Conservation (phyloP, 2,797 vertebrate genomes). For the Streptopelia turtur region DNA sequence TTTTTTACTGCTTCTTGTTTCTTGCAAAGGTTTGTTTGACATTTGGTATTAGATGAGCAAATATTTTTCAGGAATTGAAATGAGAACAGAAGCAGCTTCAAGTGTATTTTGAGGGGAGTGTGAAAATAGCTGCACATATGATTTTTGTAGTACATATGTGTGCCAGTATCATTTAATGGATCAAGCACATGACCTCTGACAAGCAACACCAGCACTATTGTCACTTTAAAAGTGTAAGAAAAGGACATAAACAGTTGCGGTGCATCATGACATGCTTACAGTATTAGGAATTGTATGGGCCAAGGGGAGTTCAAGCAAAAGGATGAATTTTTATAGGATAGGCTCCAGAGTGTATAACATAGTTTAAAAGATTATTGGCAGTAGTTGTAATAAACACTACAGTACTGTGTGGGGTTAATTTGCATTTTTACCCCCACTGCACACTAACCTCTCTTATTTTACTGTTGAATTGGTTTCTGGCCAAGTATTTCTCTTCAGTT, state of each 20-base stretch:
- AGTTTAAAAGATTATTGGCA: not conserved
- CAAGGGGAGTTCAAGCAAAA: not conserved
- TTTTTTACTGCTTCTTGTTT: not conserved
- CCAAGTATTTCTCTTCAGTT: conserved; percentile 29
- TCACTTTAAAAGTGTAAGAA: not conserved
- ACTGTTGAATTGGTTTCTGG: conserved; percentile 5
- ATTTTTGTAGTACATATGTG: not conserved
- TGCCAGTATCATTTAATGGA: not conserved
- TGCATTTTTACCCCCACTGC: not conserved
- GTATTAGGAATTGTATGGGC: not conserved
- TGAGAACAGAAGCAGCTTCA: not conserved
- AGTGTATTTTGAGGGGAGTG: not conserved
- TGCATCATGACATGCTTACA: not conserved
- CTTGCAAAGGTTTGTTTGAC: not conserved
- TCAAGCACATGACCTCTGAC: not conserved
- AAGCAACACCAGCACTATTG: not conserved
- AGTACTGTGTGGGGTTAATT: not conserved
- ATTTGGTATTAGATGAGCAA: not conserved
- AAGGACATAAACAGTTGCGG: not conserved
- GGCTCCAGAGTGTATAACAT: not conserved
- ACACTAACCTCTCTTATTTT: not conserved
- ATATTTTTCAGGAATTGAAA: not conserved
- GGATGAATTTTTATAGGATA: not conserved
- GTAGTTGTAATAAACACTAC: not conserved
- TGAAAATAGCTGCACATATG: not conserved